Conservation (phyloP, 1,140 invertebrate genomes). For the Drosophila busckii region DNA sequence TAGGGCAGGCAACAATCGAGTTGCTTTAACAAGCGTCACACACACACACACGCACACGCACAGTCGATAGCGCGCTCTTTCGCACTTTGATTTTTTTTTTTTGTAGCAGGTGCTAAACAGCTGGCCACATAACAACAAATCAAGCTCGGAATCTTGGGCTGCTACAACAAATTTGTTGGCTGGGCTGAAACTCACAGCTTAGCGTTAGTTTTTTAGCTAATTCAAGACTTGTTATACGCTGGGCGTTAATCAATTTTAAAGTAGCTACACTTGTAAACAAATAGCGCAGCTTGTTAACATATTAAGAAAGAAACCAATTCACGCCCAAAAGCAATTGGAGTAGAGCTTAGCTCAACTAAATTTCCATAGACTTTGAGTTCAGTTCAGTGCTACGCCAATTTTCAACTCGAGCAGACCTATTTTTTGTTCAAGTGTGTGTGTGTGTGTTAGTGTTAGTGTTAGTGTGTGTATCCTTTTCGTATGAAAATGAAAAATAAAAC, state of each 20-base stretch:
- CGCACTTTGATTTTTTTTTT: neutral
- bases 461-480: neutral
- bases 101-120: slow-evolving; percentile 45
- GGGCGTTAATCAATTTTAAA: slow-evolving; percentile 73
- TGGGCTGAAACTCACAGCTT: slow-evolving; percentile 12
- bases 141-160: neutral
- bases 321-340: slow-evolving; percentile 1
- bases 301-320: slow-evolving; percentile 36
- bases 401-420: slow-evolving; percentile 54
- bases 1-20: slow-evolving; percentile 36
- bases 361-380: slow-evolving; percentile 43
- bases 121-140: slow-evolving; percentile 50
- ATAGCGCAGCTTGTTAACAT: slow-evolving; percentile 8
- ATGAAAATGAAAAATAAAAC: slow-evolving; percentile 10
- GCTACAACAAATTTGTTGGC: slow-evolving; percentile 6
- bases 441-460: slow-evolving; percentile 10
- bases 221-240: slow-evolving; percentile 66
- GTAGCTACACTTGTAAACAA: slow-evolving; percentile 36
- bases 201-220: slow-evolving; percentile 57
- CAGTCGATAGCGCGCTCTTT: neutral
- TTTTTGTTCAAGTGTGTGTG: slow-evolving; percentile 10
- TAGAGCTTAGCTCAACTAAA: slow-evolving; percentile 18
- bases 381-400: slow-evolving; percentile 60
- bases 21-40: slow-evolving; percentile 23
- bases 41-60: neutral